Evolutionary conservation across 2,888 invertebrate species (phyloP).

Genomic region (Cataglyphis livida): DNA sequence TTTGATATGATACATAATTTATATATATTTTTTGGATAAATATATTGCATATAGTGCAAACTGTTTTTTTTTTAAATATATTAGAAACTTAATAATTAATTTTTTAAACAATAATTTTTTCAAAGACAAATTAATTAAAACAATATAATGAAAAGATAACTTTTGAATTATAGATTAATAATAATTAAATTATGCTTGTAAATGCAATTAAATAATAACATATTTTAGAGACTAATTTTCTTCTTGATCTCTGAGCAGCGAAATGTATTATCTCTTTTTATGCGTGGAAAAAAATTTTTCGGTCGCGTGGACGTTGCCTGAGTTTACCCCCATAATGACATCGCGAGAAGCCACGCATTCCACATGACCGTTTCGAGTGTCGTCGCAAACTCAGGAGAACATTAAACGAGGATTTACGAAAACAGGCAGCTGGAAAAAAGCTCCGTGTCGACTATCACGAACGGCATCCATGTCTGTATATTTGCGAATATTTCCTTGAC

Average conservation of each 20-base stretch:
- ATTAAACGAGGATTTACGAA: conserved; percentile 53
- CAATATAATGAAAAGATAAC: background rate
- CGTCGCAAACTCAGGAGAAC: conserved; percentile 42
- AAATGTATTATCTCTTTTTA: conserved; percentile 26
- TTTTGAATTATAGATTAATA: background rate
- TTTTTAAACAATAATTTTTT: background rate
- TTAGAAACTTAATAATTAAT: background rate
- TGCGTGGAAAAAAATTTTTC: conserved; percentile 38
- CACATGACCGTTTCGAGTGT: conserved; percentile 28
- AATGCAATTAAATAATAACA: background rate
- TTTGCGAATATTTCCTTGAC: conserved; percentile 41
- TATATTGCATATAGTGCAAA: background rate
- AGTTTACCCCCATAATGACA: conserved; percentile 41
- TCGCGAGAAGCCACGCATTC: conserved; percentile 42
- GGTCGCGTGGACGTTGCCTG: conserved; percentile 29
- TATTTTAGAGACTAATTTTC: background rate
- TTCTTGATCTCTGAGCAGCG: background rate
- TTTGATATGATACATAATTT: background rate
- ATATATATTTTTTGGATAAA: background rate
- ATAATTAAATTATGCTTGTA: background rate
- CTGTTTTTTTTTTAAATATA: background rate
- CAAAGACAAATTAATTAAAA: background rate
- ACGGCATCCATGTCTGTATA: conserved; percentile 20
- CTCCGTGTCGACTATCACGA: conserved; percentile 33
- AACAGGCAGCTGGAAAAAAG: conserved; percentile 46